phyloP scores from a whole-genome alignment of 2,113 vertebrate species.

The Epinephelus fuscoguttatus region DNA sequence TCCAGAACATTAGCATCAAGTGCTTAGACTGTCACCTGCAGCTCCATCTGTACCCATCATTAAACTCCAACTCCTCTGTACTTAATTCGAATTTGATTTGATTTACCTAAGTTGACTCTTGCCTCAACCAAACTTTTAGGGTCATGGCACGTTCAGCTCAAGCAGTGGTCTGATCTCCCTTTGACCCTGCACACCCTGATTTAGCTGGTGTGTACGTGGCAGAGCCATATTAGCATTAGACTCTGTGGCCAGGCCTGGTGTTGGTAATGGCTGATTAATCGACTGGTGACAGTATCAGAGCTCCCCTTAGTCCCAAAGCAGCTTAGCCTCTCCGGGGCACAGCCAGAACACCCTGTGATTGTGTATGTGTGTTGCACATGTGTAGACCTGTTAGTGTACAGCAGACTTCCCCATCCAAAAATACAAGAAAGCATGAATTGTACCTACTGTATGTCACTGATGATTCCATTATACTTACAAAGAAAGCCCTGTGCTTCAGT shows the following conservation, averaged over 20 bases:
- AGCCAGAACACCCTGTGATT: constrained; percentile 61
- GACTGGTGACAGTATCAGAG: constrained; percentile 74
- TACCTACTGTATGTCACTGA: constrained; percentile 26
- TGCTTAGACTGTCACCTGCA: constrained; percentile 33
- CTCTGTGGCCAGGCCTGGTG: constrained; percentile 50
- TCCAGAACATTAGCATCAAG: constrained; percentile 15
- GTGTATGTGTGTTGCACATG: constrained; percentile 45
- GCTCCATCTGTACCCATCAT: constrained; percentile 48
- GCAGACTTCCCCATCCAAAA: constrained; percentile 10
- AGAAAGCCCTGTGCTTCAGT: constrained; percentile 7
- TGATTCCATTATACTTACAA: constrained; percentile 28
- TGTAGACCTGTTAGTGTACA: constrained; percentile 50
- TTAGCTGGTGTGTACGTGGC: constrained; percentile 33
- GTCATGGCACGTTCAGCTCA: constrained; percentile 42
- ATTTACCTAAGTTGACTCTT: constrained; percentile 60
- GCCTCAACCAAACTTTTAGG: constrained; percentile 35
- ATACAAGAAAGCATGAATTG: constrained; percentile 14
- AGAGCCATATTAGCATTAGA: constrained; percentile 66
- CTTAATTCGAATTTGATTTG: constrained; percentile 53
- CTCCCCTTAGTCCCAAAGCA: constrained; percentile 70
- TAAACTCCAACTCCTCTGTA: constrained; percentile 20
- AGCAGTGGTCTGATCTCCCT: constrained; percentile 62
- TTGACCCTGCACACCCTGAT: constrained; percentile 51
- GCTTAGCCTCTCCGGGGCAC: constrained; percentile 68
- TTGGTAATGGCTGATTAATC: constrained; percentile 77